Evolutionary conservation across 92 coral and sea anemone genomes (phyloP).

Genomic region (Plumapathes pennacea): DNA sequence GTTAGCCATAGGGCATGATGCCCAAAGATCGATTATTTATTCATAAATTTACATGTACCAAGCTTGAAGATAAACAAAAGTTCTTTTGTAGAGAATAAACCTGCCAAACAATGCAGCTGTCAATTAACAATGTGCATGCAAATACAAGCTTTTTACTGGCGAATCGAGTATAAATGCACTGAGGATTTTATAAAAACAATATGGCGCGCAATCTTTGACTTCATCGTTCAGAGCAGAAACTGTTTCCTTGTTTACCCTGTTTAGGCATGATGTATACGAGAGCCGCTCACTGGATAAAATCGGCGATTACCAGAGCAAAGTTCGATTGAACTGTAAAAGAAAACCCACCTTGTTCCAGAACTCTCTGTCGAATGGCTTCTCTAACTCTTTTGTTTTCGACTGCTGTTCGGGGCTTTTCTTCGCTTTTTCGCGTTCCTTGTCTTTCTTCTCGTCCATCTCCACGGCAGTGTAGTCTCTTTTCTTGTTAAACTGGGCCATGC

Average conservation of each 20-base stretch:
- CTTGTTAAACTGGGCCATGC: slow-evolving; percentile 27
- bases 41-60: too few relatives aligned
- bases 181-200: neutral
- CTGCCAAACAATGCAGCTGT: too few relatives aligned
- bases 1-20: too few relatives aligned
- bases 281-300: neutral
- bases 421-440: slow-evolving; percentile 19
- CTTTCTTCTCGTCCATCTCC: slow-evolving; percentile 53
- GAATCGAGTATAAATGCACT: too few relatives aligned
- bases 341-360: slow-evolving; percentile 77
- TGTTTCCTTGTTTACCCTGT: too few relatives aligned
- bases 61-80: too few relatives aligned
- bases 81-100: too few relatives aligned
- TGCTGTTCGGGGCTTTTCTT: slow-evolving; percentile 26
- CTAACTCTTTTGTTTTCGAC: slow-evolving; percentile 49
- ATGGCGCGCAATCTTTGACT: neutral
- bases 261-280: neutral
- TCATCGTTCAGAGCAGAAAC: neutral
- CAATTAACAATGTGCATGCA: too few relatives aligned
- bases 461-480: slow-evolving; percentile 50
- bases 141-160: too few relatives aligned
- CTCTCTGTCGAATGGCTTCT: slow-evolving; percentile 71
- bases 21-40: too few relatives aligned
- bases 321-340: neutral
- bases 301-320: neutral